Base-by-base conservation (phyloP, 2,888 invertebrate genomes). In the Cataglyphis livida region DNA sequence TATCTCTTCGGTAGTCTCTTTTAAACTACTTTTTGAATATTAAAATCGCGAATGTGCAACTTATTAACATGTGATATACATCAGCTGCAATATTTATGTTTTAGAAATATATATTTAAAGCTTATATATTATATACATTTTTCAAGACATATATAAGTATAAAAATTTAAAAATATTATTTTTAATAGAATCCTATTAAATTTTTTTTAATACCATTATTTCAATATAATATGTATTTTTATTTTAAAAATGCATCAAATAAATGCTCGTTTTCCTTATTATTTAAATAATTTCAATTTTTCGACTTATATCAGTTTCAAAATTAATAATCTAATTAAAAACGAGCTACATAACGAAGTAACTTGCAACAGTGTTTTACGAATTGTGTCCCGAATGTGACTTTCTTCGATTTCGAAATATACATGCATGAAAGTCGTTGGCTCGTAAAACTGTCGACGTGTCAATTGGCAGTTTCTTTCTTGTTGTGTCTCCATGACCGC, bases 401-500 rank as follows among this genome's bases (percentile, higher is more conserved):
- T 66, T 81, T 85, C 57, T 81, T 75, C 54, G 59, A 79, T 68
- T 78, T 68, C 61, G 75, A 68, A 70, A 88, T 81, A 81, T 62
- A 51, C 68, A 87, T 62, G 79, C 62, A 75, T 75, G 81, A 85
- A 82, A 84, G 73, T 79, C 73, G 68, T 81, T 83, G 84, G 82
- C 84, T 87, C 84, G 85, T 84, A 85, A 87, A 88, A 83, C 81
- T 83, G 82, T 75, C 88, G 85, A 84, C 87, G 86, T 87, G 86
- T 85, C 89, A 89, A 89, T 89, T 89, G 84, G 82, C 78, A 84
- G 85, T 71, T 85, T 84, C 89, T 86, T 89, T 85, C 87, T 87
- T 81, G 83, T 87, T 79, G 82, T 81, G 76, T 85, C 83, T 65
- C 84, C 82, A 62, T 59, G 81, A 71, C 82, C 85, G 66, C 82